Evolutionary conservation across 2,888 invertebrate genomes (phyloP).

Genomic region (Drosophila demipolita): DNA sequence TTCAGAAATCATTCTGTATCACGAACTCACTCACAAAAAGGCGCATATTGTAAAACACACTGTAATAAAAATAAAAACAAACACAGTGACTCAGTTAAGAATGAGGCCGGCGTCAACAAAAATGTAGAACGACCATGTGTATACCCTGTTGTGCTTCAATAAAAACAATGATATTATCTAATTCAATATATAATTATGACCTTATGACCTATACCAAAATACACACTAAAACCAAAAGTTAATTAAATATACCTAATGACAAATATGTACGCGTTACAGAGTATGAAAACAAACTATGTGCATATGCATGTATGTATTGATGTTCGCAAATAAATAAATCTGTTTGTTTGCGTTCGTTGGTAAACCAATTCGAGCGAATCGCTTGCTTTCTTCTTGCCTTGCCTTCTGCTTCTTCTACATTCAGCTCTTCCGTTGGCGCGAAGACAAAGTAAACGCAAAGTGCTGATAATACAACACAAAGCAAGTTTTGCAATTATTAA

Average conservation of each 20-base stretch:
- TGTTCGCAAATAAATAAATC: conserved; percentile 41
- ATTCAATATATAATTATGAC: background rate
- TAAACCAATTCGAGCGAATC: conserved; percentile 69
- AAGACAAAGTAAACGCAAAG: conserved; percentile 62
- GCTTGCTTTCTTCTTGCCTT: conserved; percentile 57
- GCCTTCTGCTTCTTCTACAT: conserved; percentile 4
- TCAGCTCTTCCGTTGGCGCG: conserved; percentile 23
- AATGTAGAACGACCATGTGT: background rate
- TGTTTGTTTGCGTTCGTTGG: conserved; percentile 38
- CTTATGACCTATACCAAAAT: background rate
- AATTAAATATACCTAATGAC: background rate
- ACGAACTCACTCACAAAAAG: conserved; percentile 12
- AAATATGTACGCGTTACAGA: background rate
- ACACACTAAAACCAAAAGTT: background rate
- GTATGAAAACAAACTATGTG: conserved; percentile 27
- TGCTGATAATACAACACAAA: conserved; percentile 66
- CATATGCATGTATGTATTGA: conserved; percentile 1
- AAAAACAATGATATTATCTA: background rate
- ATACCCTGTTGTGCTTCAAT: conserved; percentile 23
- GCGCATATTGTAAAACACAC: conserved; percentile 58
- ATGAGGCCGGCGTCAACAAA: background rate
- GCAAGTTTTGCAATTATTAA: conserved; percentile 64
- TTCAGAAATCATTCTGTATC: background rate
- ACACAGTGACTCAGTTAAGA: conserved; percentile 43
- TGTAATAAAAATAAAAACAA: conserved; percentile 64